Base-by-base conservation (phyloP, 2,113 vertebrate species). In the Austrofundulus limnaeus region DNA sequence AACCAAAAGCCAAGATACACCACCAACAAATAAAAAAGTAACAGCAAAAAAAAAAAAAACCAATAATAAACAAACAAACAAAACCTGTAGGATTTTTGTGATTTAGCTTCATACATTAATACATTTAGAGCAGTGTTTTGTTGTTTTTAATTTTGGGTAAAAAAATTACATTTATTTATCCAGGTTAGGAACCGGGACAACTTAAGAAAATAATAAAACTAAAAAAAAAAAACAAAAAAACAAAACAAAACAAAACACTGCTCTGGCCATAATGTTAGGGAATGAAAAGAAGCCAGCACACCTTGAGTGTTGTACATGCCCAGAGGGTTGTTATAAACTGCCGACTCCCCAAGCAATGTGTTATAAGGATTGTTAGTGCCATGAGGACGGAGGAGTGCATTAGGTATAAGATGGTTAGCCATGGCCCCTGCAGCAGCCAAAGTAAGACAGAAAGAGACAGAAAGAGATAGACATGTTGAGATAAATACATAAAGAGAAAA, bases 311-410 rank as follows among this genome's bases (percentile, higher is more conserved):
- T 98, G 97, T 98, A 99, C 96, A 98, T 97, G 96, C 95, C 97
- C 94, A 96, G 93, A 88, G 97, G 96, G 95, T 98, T 96, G 97
- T 98, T 98, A 98, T 95, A 98, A 94, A 98, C 93, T 80, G 95
- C 95, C 85, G 96, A 95, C 91, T 99, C 97, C 94, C 96, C 97
- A 90, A 99, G 96, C 96, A 99, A 95, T 93, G 97, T 98, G 91
- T 98, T 99, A 98, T 99, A 99, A 91, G 96, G 97, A 95, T 99
- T 98, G 96, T 98, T 98, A 97, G 97, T 97, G 94, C 95, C 95
- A 95, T 98, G 96, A 94, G 97, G 95, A 94, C 97, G 97, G 92
- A 99, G 97, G 88, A 99, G 97, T 91, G 97, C 95, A 93, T 96
- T 99, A 95, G 96, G 96, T 94, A 98, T 97, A 94, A 99, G 96